phyloP scores from a whole-genome alignment of 1,140 invertebrate species.

The Babylonia areolata region DNA sequence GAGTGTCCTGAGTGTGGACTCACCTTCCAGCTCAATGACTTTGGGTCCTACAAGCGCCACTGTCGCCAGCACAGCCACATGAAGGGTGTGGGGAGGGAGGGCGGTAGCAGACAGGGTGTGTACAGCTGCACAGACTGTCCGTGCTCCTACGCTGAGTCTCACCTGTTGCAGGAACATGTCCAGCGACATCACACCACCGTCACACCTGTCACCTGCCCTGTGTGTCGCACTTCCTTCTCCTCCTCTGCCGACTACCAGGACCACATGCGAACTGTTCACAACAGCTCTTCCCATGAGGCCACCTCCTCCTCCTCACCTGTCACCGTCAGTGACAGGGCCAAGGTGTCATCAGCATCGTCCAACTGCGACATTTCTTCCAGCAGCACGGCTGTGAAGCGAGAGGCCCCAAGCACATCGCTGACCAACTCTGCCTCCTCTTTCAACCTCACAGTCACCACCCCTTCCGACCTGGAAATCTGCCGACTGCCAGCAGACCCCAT shows the following conservation, averaged over 20 bases:
- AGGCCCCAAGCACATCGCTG: background rate
- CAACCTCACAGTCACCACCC: conserved; percentile 39
- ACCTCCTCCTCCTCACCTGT: background rate
- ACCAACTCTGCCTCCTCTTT: conserved; percentile 1
- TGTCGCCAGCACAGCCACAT: conserved; percentile 65
- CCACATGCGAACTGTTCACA: conserved; percentile 43
- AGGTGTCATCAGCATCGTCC: background rate
- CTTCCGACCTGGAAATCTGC: conserved; percentile 42
- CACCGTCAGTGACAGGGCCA: background rate
- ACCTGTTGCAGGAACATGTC: conserved; percentile 52
- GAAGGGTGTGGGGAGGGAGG: conserved; percentile 18
- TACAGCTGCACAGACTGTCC: conserved; percentile 55
- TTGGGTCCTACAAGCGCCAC: conserved; percentile 72
- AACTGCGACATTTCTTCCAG: conserved; percentile 9
- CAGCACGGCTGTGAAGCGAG: background rate
- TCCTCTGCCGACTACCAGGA: conserved; percentile 26
- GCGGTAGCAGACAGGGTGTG: conserved; percentile 46
- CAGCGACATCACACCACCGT: conserved; percentile 43
- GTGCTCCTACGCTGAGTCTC: conserved; percentile 51
- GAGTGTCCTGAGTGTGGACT: conserved; percentile 69
- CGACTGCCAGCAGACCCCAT: conserved; percentile 57
- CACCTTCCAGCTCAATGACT: conserved; percentile 71
- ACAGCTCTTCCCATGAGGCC: background rate
- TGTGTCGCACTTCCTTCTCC: conserved; percentile 35
- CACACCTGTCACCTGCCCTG: conserved; percentile 40